These are phyloP conservation scores for Cephus pygmeus DNA, from an alignment of 2,888 invertebrate genomes.

Conservation along the genomic window DNA sequence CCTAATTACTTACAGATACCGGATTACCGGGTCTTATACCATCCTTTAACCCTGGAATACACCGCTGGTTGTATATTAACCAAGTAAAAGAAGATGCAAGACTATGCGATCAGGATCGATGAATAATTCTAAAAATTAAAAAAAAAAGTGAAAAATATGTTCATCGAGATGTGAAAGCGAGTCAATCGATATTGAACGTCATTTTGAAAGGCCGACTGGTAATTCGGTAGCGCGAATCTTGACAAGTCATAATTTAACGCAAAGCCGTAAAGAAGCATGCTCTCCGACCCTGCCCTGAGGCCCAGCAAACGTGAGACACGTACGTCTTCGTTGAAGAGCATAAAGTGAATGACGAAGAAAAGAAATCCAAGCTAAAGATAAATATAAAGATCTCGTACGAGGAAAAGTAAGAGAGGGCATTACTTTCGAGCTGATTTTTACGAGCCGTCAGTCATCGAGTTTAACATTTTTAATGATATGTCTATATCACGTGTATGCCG, in stretches of 20 bases:
- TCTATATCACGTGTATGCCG: conserved; percentile 36
- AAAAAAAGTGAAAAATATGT: neutral
- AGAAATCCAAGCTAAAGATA: neutral
- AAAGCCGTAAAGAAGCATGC: conserved; percentile 41
- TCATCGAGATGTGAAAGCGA: neutral
- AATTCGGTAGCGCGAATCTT: conserved; percentile 30
- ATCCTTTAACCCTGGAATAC: neutral
- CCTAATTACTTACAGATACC: conserved; percentile 53
- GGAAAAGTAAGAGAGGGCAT: conserved; percentile 1
- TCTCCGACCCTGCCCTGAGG: neutral
- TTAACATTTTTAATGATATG: conserved; percentile 39
- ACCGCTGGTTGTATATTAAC: neutral
- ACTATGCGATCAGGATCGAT: neutral
- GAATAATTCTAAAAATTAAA: neutral
- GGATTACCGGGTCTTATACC: conserved; percentile 4
- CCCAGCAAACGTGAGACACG: neutral
- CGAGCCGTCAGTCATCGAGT: conserved; percentile 34
- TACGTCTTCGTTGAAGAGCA: neutral
- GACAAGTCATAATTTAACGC: conserved; percentile 55
- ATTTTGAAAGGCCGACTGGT: neutral
- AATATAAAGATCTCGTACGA: neutral
- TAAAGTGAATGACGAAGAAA: neutral
- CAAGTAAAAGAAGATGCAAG: neutral
- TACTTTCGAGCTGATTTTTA: conserved; percentile 30
- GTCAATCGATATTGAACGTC: neutral